Evolutionary conservation across 1,140 invertebrate genomes (phyloP), one percentile per base, ranked within the genome.

Genomic region (Microplitis demolitor): DNA sequence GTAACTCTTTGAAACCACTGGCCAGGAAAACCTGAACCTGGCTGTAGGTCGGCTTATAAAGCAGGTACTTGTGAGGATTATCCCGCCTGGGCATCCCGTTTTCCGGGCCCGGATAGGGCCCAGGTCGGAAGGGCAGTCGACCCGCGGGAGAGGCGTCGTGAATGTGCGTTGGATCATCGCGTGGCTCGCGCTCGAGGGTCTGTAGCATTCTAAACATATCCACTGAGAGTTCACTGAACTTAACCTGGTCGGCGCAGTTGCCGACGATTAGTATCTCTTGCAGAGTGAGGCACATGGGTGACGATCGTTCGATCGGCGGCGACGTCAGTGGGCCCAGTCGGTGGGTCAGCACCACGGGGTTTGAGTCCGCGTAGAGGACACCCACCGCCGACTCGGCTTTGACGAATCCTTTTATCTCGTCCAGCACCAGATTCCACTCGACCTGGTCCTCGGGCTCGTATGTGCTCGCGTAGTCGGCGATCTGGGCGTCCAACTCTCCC

Each of bases 151-250:
- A 97, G 14, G 94, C 92, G 81, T 97, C 95, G 83, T 95, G 95
- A 51, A 94, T 88, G 82, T 95, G 94, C 79, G 92, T 93, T 24
- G 90, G 89, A 74, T 96, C 94, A 76, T 96, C 95, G 78, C 93
- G 92, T 16, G 95, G 95, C 83, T 98, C 97, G 74, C 96, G 88
- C 85, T 98, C 97, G 61, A 98, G 85, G 2, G 95, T 97, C 88
- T 98, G 97, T 54, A 98, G 89, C 93, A 99, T 98, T 77, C 97
- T 90, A 84, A 97, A 99, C 97, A 99, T 99, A 87, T 99, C 97
- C 89, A 99, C 93, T 16, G 97, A 98, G 69, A 99, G 88, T 87
- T 98, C 97, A 77, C 96, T 98, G 88, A 98, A 98, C 87, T 98
- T 98, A n/a, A 97, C 95, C 90, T 98, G 97, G 83, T 98, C 95